These are phyloP conservation scores for Brachypodius melanocephalos DNA, from an alignment of 2,113 vertebrate genomes.

Conservation along the genomic window DNA sequence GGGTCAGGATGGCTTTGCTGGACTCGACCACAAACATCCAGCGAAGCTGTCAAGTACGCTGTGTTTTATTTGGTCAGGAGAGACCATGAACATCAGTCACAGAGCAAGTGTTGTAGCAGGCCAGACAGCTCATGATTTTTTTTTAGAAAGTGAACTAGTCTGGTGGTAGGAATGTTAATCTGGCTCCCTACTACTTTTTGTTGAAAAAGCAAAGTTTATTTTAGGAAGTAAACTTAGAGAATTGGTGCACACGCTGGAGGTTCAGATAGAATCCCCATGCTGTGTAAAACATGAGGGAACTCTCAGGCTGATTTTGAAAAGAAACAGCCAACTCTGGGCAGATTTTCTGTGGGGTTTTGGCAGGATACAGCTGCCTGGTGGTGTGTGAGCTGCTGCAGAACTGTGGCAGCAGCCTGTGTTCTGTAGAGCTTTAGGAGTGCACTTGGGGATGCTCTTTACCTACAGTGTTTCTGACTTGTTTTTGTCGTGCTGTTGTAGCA, in stretches of 20 bases:
- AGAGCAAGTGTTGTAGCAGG: not conserved
- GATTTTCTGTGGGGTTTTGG: not conserved
- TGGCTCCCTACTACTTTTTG: not conserved
- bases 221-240: not conserved
- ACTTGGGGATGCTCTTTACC: not conserved
- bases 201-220: slow-evolving; percentile 1
- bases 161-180: not conserved
- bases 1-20: not conserved
- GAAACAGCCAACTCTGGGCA: not conserved
- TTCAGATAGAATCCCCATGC: not conserved
- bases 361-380: not conserved
- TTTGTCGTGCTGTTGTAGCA: slow-evolving; percentile 53
- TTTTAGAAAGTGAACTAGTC: not conserved
- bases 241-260: not conserved
- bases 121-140: not conserved
- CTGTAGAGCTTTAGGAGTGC: not conserved
- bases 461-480: slow-evolving; percentile 12
- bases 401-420: not conserved
- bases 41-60: not conserved
- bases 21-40: not conserved
- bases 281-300: not conserved
- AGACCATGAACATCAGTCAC: not conserved
- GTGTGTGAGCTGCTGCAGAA: not conserved
- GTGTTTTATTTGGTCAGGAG: not conserved
- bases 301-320: not conserved